Evolutionary conservation across 2,888 invertebrate species (phyloP).

Genomic region (Melitaea athalia): DNA sequence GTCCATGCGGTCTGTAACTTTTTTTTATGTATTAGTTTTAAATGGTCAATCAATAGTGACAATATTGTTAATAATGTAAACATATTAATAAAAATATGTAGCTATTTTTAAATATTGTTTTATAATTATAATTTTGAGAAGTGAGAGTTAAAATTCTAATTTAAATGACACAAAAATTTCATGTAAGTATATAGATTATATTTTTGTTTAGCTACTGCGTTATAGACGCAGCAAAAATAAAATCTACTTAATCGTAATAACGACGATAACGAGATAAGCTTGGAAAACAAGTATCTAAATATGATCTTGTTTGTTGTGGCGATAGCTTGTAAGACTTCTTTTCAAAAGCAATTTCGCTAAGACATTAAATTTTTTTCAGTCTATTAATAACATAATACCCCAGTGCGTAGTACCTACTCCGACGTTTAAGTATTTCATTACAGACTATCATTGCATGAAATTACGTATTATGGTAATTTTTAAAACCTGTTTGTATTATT

Average conservation of each 20-base stretch:
- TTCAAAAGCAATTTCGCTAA: conserved; percentile 7
- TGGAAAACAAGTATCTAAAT: not conserved
- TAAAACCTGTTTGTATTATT: not conserved
- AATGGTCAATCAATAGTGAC: too few relatives aligned
- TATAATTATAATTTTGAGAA: too few relatives aligned
- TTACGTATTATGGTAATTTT: conserved; percentile 9
- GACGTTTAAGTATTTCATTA: conserved; percentile 11
- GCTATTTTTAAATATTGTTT: too few relatives aligned
- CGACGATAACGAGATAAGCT: not conserved
- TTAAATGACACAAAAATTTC: too few relatives aligned
- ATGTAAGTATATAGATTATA: too few relatives aligned
- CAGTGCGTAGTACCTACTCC: conserved; percentile 12
- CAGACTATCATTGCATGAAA: conserved; percentile 3
- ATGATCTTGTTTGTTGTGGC: not conserved
- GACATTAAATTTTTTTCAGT: conserved; percentile 2
- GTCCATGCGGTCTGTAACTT: too few relatives aligned
- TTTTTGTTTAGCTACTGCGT: too few relatives aligned
- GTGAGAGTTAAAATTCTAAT: too few relatives aligned
- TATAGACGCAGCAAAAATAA: not conserved
- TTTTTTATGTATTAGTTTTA: too few relatives aligned
- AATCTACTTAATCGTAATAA: not conserved
- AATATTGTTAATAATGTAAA: too few relatives aligned
- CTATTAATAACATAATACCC: conserved; percentile 8
- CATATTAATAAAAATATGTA: too few relatives aligned
- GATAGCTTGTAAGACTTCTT: not conserved